Percentiles rank a stretch among this genome's conserved stretches.
Conservation (phyloP, 2,797 vertebrate genomes). For the Toxotes lorentzi region DNA sequence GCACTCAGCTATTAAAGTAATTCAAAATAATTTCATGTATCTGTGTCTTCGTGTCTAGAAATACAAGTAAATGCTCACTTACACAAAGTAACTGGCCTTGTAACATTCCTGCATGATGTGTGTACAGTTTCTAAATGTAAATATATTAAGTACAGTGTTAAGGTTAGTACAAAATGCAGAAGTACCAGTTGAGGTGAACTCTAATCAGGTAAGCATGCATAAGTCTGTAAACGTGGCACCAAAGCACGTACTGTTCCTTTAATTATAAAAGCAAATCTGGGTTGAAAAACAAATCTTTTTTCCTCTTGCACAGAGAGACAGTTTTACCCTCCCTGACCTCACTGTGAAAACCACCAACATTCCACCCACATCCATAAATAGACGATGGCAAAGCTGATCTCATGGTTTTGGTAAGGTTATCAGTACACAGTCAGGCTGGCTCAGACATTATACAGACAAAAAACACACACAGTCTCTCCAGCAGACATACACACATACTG, state of each 20-base stretch:
- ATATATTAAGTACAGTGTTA: background rate
- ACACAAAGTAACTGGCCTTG: background rate
- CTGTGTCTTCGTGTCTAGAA: background rate
- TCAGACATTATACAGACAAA: slow-evolving; percentile 47
- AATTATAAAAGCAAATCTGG: background rate
- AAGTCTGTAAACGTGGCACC: background rate
- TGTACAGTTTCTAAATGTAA: background rate
- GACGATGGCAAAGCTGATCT: slow-evolving; percentile 55
- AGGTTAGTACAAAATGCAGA: background rate
- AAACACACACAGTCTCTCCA: slow-evolving; percentile 23
- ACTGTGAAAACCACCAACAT: slow-evolving; percentile 48
- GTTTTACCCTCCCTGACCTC: slow-evolving; percentile 28
- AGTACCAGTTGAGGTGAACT: background rate
- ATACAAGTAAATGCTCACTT: background rate
- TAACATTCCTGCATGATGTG: background rate
- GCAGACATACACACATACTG: slow-evolving; percentile 33
- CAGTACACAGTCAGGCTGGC: slow-evolving; percentile 58
- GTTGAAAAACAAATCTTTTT: slow-evolving; percentile 2
- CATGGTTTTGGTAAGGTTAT: slow-evolving; percentile 56
- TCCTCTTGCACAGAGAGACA: slow-evolving; percentile 16
- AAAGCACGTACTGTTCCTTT: background rate
- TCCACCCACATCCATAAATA: slow-evolving; percentile 59
- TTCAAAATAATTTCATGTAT: background rate
- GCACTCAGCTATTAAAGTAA: background rate
- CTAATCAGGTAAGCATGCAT: background rate